Conservation (phyloP, 1,140 invertebrate genomes). For the Cherax destructor region DNA sequence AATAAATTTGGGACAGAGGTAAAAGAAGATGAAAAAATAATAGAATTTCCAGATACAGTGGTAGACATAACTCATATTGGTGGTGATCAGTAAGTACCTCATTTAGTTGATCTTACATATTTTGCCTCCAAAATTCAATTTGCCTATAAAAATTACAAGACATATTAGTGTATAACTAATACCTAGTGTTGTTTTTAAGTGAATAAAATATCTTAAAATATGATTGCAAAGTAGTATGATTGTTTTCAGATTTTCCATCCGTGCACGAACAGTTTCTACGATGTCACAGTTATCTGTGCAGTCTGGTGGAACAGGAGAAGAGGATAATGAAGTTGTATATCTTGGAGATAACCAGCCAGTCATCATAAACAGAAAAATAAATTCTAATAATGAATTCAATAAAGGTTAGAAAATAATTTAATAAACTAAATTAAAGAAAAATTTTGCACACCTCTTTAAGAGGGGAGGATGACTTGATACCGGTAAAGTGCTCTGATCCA, state of each 20-base stretch:
- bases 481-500: too few species aligned
- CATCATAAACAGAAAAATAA: slow-evolving; percentile 21
- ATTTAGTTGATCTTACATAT: slow-evolving; percentile 73
- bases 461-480: too few species aligned
- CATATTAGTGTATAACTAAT: too few species aligned
- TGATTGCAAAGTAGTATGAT: too few species aligned
- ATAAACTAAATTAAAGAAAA: too few species aligned
- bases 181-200: too few species aligned
- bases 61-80: slow-evolving; percentile 76
- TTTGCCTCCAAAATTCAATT: too few species aligned
- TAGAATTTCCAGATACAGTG: slow-evolving; percentile 79
- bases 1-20: slow-evolving; percentile 74
- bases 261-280: slow-evolving; percentile 75
- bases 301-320: slow-evolving; percentile 71
- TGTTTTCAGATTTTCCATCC: slow-evolving; percentile 70
- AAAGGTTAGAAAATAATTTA: slow-evolving; percentile 16
- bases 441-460: too few species aligned
- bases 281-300: slow-evolving; percentile 72
- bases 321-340: slow-evolving; percentile 69
- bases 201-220: too few species aligned
- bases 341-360: slow-evolving; percentile 67
- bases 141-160: too few species aligned
- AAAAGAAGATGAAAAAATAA: slow-evolving; percentile 73
- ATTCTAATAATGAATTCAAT: slow-evolving; percentile 1
- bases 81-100: slow-evolving; percentile 76